phyloP scores from a whole-genome alignment of 2,113 vertebrate genomes.

The Grallaria varia region DNA sequence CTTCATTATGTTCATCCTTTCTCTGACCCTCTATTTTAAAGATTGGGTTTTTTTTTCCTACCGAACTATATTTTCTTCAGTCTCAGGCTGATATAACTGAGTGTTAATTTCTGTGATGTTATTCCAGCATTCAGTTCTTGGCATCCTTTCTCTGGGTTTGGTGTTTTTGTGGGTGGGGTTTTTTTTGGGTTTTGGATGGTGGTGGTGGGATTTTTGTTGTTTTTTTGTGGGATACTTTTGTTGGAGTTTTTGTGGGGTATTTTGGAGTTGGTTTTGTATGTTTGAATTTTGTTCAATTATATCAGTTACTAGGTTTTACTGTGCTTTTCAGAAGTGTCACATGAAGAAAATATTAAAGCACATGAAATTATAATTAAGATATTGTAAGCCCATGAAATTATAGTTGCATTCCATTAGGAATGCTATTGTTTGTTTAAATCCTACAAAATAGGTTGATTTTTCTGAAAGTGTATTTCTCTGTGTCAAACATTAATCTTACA shows the following conservation, averaged over 20 bases:
- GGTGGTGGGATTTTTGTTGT: not conserved
- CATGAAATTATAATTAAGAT: not conserved
- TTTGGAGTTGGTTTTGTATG: not conserved
- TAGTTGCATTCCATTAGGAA: not conserved
- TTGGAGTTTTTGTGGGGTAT: fast-evolving
- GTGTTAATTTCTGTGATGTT: not conserved
- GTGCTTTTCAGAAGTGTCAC: not conserved
- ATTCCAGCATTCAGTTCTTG: not conserved
- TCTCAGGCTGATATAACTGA: not conserved
- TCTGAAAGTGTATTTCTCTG: not conserved
- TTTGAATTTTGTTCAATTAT: not conserved
- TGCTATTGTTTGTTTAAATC: not conserved
- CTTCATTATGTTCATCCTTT: not conserved
- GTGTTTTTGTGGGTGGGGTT: not conserved
- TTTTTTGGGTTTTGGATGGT: not conserved
- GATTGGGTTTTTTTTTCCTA: not conserved
- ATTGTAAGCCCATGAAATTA: not conserved
- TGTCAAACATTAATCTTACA: not conserved
- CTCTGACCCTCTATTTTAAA: not conserved
- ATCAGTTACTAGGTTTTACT: not conserved
- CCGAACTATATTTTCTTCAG: not conserved
- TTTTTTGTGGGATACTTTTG: fast-evolving
- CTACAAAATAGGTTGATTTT: not conserved
- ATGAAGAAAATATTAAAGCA: not conserved
- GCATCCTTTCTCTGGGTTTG: not conserved